Percentiles rank a stretch among this genome's conserved stretches.
These are phyloP conservation scores for Labeo calbasu DNA, from an alignment of 2,797 vertebrate species.

Conservation along the genomic window DNA sequence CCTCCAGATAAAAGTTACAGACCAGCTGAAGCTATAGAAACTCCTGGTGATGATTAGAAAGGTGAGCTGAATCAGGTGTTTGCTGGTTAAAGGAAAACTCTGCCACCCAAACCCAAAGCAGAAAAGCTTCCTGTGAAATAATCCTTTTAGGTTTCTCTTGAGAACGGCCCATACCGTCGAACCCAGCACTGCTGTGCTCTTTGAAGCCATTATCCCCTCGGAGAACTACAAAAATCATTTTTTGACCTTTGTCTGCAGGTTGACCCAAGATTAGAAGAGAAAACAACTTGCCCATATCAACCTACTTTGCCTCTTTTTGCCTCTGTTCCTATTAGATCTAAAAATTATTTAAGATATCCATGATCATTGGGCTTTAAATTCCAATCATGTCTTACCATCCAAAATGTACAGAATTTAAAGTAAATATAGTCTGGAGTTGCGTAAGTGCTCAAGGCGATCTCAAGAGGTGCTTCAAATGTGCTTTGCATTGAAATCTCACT, in stretches of 20 bases:
- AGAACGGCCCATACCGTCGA: background rate
- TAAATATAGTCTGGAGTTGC: background rate
- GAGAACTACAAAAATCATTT: conserved; percentile 24
- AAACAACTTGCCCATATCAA: conserved; percentile 16
- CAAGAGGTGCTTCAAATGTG: background rate
- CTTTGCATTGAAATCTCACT: background rate
- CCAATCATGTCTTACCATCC: background rate
- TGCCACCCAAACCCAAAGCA: conserved; percentile 36
- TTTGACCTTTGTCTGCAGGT: conserved; percentile 26
- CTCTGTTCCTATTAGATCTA: background rate
- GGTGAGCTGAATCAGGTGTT: conserved; percentile 39
- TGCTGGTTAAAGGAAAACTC: conserved; percentile 12
- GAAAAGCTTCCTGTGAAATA: conserved; percentile 33
- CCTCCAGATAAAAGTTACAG: background rate
- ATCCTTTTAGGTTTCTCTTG: conserved; percentile 24
- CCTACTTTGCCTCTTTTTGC: background rate
- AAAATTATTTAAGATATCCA: background rate
- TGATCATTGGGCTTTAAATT: background rate
- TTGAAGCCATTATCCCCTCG: conserved; percentile 12
- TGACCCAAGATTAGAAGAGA: conserved; percentile 30
- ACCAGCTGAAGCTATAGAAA: conserved; percentile 8
- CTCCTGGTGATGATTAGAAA: conserved; percentile 24
- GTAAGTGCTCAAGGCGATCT: background rate
- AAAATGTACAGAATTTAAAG: background rate
- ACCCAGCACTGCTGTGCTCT: background rate